A percentile compares a stretch with the other conserved stretches of the same genome.
These are phyloP conservation scores for Drosophila tsacasi DNA, from an alignment of 1,140 invertebrate species.

Conservation along the genomic window DNA sequence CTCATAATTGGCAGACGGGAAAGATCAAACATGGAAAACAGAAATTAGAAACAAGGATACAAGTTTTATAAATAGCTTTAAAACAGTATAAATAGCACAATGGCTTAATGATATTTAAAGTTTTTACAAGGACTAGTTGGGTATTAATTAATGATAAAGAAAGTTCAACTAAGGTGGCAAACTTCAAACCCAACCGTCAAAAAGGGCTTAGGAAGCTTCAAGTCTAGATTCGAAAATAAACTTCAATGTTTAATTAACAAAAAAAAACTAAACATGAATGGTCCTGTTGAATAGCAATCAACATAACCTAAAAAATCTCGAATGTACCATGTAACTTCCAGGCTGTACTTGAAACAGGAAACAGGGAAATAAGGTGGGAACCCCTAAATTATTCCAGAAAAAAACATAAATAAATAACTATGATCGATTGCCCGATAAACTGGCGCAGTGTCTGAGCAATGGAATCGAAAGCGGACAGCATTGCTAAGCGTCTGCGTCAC, in stretches of 20 bases:
- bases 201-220: background rate
- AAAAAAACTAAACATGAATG: background rate
- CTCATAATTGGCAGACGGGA: background rate
- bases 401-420: background rate
- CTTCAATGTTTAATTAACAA: too few species aligned
- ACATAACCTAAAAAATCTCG: background rate
- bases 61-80: background rate
- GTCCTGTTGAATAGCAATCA: background rate
- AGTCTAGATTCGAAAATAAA: background rate
- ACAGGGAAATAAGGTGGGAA: background rate
- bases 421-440: conserved; percentile 31
- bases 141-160: too few species aligned
- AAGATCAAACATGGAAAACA: background rate
- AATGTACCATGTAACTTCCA: background rate
- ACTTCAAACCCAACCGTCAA: background rate
- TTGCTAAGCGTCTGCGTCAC: conserved; percentile 53
- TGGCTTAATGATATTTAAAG: too few species aligned
- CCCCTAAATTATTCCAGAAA: background rate
- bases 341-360: background rate
- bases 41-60: background rate
- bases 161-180: background rate
- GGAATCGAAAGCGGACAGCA: conserved; percentile 20
- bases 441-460: conserved; percentile 27
- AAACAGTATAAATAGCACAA: too few species aligned
- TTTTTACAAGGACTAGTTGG: too few species aligned